These are phyloP conservation scores for Harpagifer antarcticus DNA, from an alignment of 2,797 vertebrate genomes.

Conservation along the genomic window DNA sequence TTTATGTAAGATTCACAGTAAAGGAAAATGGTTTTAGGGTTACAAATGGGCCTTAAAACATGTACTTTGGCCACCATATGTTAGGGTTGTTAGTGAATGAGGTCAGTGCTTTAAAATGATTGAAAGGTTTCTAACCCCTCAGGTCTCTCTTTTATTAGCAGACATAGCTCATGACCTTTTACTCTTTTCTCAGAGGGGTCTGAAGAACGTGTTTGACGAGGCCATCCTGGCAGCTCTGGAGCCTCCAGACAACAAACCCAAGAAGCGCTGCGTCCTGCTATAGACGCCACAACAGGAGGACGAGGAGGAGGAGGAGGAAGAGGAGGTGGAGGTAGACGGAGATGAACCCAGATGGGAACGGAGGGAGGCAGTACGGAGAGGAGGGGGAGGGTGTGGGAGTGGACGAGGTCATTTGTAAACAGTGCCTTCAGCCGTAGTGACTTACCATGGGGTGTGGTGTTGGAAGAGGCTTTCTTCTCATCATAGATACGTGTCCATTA, in stretches of 20 bases:
- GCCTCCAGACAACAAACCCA: constrained; percentile 84
- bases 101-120: no score
- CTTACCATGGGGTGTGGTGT: constrained; percentile 48
- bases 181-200: constrained; percentile 72
- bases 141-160: neutral
- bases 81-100: no score
- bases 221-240: constrained; percentile 85
- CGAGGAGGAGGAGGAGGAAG: constrained; percentile 7
- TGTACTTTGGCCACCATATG: no score
- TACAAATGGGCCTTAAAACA: no score
- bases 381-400: neutral
- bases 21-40: no score
- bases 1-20: no score
- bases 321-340: constrained; percentile 1
- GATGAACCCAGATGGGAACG: constrained; percentile 21
- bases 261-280: constrained; percentile 81
- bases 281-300: constrained; percentile 52
- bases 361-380: constrained; percentile 14
- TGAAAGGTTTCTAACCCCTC: no score
- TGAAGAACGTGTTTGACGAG: constrained; percentile 87
- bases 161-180: neutral
- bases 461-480: constrained; percentile 42
- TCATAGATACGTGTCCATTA: constrained; percentile 18
- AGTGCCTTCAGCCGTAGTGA: constrained; percentile 64
- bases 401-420: constrained; percentile 38